Evolutionary conservation across 2,888 invertebrate genomes (phyloP).

Genomic region (Plebejus argus): DNA sequence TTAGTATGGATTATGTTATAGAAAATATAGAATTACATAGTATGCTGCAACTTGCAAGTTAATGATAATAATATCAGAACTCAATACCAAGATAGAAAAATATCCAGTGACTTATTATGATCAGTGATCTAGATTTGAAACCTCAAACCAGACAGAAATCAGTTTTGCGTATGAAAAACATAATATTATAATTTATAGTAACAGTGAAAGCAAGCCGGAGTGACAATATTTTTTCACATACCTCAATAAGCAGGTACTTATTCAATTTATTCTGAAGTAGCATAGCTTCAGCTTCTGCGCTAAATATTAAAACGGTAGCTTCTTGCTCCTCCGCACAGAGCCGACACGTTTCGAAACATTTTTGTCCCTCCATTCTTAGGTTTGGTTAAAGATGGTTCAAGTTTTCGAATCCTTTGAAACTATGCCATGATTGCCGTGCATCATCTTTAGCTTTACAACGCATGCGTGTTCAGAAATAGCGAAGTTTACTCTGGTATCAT

Average conservation of each 20-base stretch:
- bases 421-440: slow-evolving; percentile 48
- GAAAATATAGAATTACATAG: too few relatives aligned
- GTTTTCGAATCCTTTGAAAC: not conserved
- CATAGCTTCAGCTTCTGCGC: slow-evolving; percentile 83
- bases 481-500: slow-evolving; percentile 54
- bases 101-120: not conserved
- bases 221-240: slow-evolving; percentile 49
- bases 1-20: too few relatives aligned
- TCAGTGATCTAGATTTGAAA: not conserved
- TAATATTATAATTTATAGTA: too few relatives aligned
- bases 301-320: slow-evolving; percentile 83
- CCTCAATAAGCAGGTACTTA: slow-evolving; percentile 85
- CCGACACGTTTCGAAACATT: slow-evolving; percentile 76
- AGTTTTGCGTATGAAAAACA: not conserved
- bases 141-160: not conserved
- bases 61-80: not conserved
- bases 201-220: not conserved
- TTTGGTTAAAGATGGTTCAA: slow-evolving; percentile 35
- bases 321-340: slow-evolving; percentile 83
- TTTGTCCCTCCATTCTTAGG: slow-evolving; percentile 43
- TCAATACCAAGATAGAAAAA: not conserved
- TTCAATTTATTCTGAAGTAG: slow-evolving; percentile 84
- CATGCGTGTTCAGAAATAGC: slow-evolving; percentile 50
- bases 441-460: slow-evolving; percentile 56
- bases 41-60: not conserved